Conservation (phyloP, 2,797 vertebrate species). For the Varecia variegata region DNA sequence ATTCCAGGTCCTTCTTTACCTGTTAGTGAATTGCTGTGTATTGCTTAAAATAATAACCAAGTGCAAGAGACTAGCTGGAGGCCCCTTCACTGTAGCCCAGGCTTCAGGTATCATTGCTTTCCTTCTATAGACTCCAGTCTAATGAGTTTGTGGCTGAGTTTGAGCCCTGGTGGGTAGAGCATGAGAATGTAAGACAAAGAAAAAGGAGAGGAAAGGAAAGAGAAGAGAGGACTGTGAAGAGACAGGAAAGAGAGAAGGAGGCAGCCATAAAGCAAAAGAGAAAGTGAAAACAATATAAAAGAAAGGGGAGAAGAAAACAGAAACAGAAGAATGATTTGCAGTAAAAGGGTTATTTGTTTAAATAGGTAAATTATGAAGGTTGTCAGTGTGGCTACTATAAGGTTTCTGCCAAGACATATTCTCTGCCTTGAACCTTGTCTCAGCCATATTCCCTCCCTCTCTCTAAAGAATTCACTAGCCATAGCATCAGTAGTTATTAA, state of each 20-base stretch:
- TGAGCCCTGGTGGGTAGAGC: not conserved
- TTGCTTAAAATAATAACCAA: conserved; percentile 3
- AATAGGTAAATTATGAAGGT: not conserved
- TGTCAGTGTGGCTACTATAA: not conserved
- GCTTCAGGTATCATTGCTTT: not conserved
- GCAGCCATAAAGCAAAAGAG: not conserved
- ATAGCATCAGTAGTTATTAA: conserved; percentile 33
- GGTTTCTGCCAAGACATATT: not conserved
- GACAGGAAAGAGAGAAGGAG: not conserved
- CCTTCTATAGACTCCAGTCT: not conserved
- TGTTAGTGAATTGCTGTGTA: not conserved
- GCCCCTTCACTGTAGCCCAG: not conserved
- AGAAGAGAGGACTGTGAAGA: not conserved
- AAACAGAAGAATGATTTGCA: not conserved
- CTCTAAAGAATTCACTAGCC: conserved; percentile 26
- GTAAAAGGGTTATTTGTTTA: not conserved
- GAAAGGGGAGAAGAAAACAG: not conserved
- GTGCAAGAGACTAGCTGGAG: not conserved
- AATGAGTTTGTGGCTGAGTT: not conserved
- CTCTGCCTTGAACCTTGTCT: not conserved
- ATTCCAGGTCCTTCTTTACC: not conserved
- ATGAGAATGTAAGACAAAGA: not conserved
- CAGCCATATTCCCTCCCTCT: not conserved
- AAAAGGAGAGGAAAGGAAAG: not conserved
- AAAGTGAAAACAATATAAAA: not conserved